Conservation (phyloP, 2,888 invertebrate genomes). For the Drosophila kambysellisi region DNA sequence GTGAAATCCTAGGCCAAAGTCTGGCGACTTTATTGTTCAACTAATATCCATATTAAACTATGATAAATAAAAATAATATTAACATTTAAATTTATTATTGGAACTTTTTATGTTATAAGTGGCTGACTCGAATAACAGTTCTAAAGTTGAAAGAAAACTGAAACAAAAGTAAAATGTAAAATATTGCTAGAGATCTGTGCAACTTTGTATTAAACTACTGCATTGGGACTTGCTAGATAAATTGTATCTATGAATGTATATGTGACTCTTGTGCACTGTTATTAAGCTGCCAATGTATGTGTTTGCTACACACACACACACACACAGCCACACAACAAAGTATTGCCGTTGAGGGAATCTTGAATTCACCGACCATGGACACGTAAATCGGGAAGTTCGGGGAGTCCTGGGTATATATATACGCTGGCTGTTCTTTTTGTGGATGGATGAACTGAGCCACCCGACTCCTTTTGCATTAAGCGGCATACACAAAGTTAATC, state of each 20-base stretch:
- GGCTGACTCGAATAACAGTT: background rate
- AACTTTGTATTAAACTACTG: slow-evolving; percentile 4
- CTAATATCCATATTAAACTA: background rate
- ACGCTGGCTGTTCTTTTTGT: background rate
- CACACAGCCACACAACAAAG: slow-evolving; percentile 5
- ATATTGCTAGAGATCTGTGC: background rate
- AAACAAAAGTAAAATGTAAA: background rate
- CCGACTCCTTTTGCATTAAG: slow-evolving; percentile 25
- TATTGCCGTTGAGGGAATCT: slow-evolving; percentile 6
- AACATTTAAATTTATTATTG: background rate
- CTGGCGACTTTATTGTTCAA: background rate
- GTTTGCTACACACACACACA: slow-evolving; percentile 1
- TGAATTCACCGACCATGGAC: slow-evolving; percentile 12
- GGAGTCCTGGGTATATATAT: background rate
- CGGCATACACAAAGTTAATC: slow-evolving; percentile 66
- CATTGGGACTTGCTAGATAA: background rate
- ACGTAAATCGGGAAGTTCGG: background rate
- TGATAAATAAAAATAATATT: background rate
- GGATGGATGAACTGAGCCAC: slow-evolving; percentile 4
- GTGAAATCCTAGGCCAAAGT: background rate
- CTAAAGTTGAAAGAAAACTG: background rate
- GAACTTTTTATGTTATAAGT: background rate
- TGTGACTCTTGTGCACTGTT: slow-evolving; percentile 2
- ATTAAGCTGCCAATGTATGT: background rate
- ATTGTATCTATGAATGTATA: slow-evolving; percentile 8